These are phyloP conservation scores for Cyprinodon diabolis DNA, from an alignment of 2,797 vertebrate species.

Conservation along the genomic window DNA sequence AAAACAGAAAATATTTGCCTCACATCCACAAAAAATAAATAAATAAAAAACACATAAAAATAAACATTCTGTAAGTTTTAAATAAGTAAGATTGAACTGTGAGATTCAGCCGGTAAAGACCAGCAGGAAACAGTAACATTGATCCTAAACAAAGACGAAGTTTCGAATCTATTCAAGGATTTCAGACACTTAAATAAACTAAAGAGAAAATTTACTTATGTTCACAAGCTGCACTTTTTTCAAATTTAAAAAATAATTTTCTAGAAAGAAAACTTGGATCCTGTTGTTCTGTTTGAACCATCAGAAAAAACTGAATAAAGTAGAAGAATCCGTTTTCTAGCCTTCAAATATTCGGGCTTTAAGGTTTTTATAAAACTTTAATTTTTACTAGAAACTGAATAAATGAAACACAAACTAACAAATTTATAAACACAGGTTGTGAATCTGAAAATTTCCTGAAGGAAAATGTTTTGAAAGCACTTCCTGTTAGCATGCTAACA, in stretches of 20 bases:
- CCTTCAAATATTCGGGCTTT: too few species aligned
- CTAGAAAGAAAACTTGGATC: too few species aligned
- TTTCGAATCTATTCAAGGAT: neutral
- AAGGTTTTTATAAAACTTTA: too few species aligned
- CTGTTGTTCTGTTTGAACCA: neutral
- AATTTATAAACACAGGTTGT: too few species aligned
- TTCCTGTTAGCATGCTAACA: too few species aligned
- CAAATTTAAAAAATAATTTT: neutral
- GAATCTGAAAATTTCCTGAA: too few species aligned
- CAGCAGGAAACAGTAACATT: slow-evolving; percentile 47
- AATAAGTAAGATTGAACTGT: slow-evolving; percentile 49
- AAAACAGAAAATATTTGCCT: slow-evolving; percentile 3
- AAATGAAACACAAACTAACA: too few species aligned
- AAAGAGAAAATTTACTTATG: neutral
- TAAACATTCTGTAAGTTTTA: neutral
- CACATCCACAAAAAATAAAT: neutral
- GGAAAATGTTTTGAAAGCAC: too few species aligned
- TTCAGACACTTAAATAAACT: neutral
- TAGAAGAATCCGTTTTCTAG: too few species aligned
- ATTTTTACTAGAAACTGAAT: too few species aligned
- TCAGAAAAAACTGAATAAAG: too few species aligned
- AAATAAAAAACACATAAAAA: neutral
- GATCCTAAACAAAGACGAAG: slow-evolving; percentile 28
- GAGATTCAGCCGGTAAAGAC: slow-evolving; percentile 33
- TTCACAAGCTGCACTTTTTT: neutral